Conservation (phyloP, 30 jellyfish, hydroid and myxozoan species). For the Hydractinia echinata region DNA sequence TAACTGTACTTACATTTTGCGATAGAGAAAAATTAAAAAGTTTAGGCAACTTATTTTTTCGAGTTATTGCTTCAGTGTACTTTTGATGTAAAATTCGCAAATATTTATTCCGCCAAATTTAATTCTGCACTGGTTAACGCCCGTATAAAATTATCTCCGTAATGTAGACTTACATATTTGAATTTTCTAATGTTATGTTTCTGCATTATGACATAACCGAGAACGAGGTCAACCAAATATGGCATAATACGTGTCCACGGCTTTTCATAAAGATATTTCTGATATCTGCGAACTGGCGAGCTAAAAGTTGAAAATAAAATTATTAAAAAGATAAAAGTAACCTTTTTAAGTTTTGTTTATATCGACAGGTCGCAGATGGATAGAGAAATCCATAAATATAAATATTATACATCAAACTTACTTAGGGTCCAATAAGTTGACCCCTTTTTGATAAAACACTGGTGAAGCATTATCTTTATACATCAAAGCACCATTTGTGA, state of each 20-base stretch:
- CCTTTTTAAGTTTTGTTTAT: background rate
- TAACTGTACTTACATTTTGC: no score
- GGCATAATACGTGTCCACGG: conserved; percentile 24
- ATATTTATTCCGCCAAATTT: no score
- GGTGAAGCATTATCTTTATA: conserved; percentile 27
- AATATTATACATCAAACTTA: background rate
- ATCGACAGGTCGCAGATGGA: background rate
- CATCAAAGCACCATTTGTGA: conserved; percentile 32
- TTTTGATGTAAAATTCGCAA: background rate
- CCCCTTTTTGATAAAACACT: background rate
- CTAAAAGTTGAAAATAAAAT: background rate
- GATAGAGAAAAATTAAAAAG: no score
- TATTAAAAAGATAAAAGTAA: background rate
- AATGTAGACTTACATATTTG: conserved; percentile 24
- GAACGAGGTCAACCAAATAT: conserved; percentile 27
- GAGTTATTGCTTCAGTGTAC: background rate
- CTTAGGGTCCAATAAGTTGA: background rate
- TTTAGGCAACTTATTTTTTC: no score
- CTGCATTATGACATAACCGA: conserved; percentile 6
- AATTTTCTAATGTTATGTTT: background rate
- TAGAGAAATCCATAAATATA: background rate
- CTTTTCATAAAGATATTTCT: background rate
- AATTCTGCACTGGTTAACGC: no score
- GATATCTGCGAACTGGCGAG: background rate
- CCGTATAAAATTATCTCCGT: no score